Conservation (phyloP, 2,113 vertebrate species). For the Clarias gariepinus region DNA sequence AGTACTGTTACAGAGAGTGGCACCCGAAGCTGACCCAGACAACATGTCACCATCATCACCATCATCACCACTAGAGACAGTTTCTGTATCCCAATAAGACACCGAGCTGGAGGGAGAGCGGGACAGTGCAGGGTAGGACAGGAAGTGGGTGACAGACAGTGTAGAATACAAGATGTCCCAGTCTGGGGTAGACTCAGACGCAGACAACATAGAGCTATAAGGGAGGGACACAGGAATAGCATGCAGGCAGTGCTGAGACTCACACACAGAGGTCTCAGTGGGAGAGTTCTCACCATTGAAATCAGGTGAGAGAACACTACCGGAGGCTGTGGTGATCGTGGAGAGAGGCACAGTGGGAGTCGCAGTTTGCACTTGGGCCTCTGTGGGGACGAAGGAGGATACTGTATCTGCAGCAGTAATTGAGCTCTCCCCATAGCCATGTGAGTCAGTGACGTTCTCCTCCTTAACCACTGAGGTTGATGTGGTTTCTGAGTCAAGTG, state of each 20-base stretch:
- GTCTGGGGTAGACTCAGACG: conserved; percentile 74
- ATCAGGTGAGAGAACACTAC: conserved; percentile 72
- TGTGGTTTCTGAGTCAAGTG: conserved; percentile 47
- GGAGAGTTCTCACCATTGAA: conserved; percentile 91
- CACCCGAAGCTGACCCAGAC: conserved; percentile 73
- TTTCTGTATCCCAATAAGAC: conserved; percentile 65
- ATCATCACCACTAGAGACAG: conserved; percentile 71
- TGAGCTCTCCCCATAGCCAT: conserved; percentile 53
- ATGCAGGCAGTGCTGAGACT: conserved; percentile 83
- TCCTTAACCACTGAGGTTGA: conserved; percentile 29
- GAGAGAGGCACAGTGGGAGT: conserved; percentile 66
- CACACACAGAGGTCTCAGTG: conserved; percentile 75
- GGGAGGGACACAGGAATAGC: conserved; percentile 82
- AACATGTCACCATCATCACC: conserved; percentile 72
- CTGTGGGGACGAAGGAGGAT: conserved; percentile 70
- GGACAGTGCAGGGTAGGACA: conserved; percentile 73
- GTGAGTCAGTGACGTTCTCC: conserved; percentile 57
- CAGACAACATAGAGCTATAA: conserved; percentile 80
- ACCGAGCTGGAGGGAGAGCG: conserved; percentile 65
- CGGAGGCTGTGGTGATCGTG: conserved; percentile 62
- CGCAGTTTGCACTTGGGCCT: conserved; percentile 70
- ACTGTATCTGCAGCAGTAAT: conserved; percentile 63
- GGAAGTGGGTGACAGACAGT: conserved; percentile 67
- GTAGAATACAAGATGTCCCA: conserved; percentile 80
- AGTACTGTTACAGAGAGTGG: conserved; percentile 64